phyloP scores from a whole-genome alignment of 2,888 invertebrate genomes.

The Monopis laevigella region DNA sequence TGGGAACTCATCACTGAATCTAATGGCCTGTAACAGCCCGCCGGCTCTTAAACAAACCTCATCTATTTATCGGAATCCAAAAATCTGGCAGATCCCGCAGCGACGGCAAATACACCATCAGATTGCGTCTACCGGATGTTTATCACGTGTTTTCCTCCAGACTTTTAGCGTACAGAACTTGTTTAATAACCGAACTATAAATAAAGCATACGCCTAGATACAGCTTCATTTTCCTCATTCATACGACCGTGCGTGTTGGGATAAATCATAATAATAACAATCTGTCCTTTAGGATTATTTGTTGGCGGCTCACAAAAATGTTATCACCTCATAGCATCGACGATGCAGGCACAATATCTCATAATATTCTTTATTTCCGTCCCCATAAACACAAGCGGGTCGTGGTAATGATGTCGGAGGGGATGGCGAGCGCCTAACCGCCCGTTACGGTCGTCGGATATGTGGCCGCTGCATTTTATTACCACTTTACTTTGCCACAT shows the following conservation, averaged over 20 bases:
- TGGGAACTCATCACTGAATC: conserved; percentile 47
- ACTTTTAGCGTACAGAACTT: no score
- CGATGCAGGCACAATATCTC: conserved; percentile 42
- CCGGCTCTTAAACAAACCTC: conserved; percentile 39
- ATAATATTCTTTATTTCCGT: conserved; percentile 59
- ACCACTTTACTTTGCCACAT: conserved; percentile 66
- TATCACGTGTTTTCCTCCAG: no score
- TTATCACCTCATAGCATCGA: conserved; percentile 59
- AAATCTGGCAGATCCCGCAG: no score
- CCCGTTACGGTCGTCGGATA: conserved; percentile 59
- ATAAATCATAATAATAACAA: no score
- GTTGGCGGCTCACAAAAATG: conserved; percentile 37
- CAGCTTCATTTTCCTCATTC: no score
- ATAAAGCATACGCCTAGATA: no score
- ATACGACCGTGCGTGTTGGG: no score
- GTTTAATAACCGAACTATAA: no score
- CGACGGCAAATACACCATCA: no score
- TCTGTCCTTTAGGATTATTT: conserved; percentile 46
- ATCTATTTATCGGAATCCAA: conserved; percentile 21
- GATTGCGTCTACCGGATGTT: no score
- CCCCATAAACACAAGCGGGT: conserved; percentile 63
- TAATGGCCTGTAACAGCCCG: conserved; percentile 49
- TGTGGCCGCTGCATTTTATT: conserved; percentile 68
- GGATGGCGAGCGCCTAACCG: conserved; percentile 52
- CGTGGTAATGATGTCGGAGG: conserved; percentile 58